These are phyloP conservation scores for Brachirus orientalis DNA, from an alignment of 2,113 vertebrate genomes.

Conservation along the genomic window DNA sequence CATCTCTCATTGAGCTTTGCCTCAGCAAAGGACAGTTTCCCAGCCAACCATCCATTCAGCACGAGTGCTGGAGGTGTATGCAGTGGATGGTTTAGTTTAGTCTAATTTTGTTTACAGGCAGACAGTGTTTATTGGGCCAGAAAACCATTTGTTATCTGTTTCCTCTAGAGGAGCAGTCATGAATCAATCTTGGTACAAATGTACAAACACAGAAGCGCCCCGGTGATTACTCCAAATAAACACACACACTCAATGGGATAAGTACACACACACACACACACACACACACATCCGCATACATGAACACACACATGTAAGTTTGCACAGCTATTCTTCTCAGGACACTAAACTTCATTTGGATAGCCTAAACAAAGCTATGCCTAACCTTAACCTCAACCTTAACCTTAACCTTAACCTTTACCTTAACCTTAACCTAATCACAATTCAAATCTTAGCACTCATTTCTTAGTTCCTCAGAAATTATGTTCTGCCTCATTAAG, in stretches of 20 bases:
- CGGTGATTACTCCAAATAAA: conserved; percentile 78
- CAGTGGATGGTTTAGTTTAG: conserved; percentile 61
- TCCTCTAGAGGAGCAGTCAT: conserved; percentile 65
- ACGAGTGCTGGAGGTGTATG: conserved; percentile 1
- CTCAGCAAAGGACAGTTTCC: conserved; percentile 19
- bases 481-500: too few species aligned
- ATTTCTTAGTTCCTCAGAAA: too few species aligned
- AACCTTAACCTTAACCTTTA: too few species aligned
- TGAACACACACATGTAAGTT: background rate
- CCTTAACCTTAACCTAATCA: too few species aligned
- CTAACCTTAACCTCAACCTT: too few species aligned
- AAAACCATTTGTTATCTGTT: conserved; percentile 76
- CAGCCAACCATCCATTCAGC: conserved; percentile 27
- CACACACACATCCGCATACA: conserved; percentile 6
- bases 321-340: too few species aligned
- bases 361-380: too few species aligned
- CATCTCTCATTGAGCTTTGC: conserved; percentile 40
- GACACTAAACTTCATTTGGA: too few species aligned
- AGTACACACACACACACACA: background rate
- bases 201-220: conserved; percentile 74
- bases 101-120: conserved; percentile 63
- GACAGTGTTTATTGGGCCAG: conserved; percentile 69
- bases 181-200: conserved; percentile 69
- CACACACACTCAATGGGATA: conserved; percentile 40
- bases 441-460: too few species aligned